Evolutionary conservation across 2,888 invertebrate genomes (phyloP).

Genomic region (Stenolophus ochropezus): DNA sequence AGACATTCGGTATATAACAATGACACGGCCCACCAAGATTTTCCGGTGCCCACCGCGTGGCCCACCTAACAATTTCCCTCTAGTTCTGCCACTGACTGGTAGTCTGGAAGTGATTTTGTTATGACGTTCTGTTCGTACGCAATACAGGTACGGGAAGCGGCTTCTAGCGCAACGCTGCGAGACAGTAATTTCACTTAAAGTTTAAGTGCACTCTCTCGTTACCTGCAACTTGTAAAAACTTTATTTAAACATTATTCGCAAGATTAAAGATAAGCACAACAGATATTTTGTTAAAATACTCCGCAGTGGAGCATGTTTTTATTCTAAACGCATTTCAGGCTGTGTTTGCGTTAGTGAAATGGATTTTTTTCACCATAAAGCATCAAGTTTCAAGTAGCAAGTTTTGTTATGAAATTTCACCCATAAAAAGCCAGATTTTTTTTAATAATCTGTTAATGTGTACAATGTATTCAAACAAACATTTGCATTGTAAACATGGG

Average conservation of each 20-base stretch:
- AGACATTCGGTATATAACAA: too few species aligned
- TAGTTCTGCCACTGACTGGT: too few species aligned
- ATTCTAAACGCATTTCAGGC: conserved; percentile 49
- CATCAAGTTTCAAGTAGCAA: conserved; percentile 38
- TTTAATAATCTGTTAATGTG: conserved; percentile 27
- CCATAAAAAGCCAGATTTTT: conserved; percentile 19
- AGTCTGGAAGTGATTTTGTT: conserved; percentile 14
- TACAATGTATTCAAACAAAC: conserved; percentile 13
- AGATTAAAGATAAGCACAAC: conserved; percentile 53
- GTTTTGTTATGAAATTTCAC: conserved; percentile 46
- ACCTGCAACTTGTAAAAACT: conserved; percentile 49
- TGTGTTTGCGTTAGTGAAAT: conserved; percentile 46
- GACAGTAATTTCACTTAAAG: conserved; percentile 51
- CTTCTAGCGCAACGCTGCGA: conserved; percentile 10
- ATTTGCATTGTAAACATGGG: conserved; percentile 12
- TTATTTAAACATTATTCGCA: conserved; percentile 48
- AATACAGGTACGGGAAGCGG: neutral
- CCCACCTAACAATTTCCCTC: too few species aligned
- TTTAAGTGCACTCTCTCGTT: conserved; percentile 50
- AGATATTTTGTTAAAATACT: conserved; percentile 54
- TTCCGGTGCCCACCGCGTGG: too few species aligned
- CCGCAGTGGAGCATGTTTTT: conserved; percentile 13
- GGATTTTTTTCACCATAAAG: conserved; percentile 36
- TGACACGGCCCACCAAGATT: too few species aligned
- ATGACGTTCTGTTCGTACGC: conserved; percentile 12